A percentile compares a stretch with the other conserved stretches of the same genome.
Evolutionary conservation across 2,888 invertebrate species (phyloP).

Genomic region (Rhingia rostrata): DNA sequence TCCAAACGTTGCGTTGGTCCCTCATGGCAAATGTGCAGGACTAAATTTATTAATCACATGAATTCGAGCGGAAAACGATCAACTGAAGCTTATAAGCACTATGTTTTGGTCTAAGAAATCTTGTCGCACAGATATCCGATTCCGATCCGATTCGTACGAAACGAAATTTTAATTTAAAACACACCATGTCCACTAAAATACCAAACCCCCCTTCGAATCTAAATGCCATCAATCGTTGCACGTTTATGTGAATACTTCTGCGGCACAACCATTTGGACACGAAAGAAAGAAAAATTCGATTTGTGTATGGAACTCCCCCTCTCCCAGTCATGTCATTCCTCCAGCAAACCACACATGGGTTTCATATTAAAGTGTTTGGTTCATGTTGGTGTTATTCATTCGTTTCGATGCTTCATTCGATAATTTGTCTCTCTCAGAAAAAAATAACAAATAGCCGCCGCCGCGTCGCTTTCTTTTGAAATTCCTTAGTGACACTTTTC

Average conservation of each 20-base stretch:
- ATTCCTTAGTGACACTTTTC: constrained; percentile 65
- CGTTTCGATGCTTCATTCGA: constrained; percentile 68
- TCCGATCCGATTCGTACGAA: background rate
- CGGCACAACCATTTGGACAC: constrained; percentile 3
- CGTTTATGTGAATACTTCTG: background rate
- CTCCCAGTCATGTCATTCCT: background rate
- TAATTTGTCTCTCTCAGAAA: constrained; percentile 59
- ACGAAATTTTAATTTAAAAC: constrained; percentile 19
- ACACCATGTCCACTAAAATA: constrained; percentile 7
- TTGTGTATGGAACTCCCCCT: background rate
- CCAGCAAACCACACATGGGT: constrained; percentile 62
- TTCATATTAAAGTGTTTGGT: constrained; percentile 53
- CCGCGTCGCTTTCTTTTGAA: constrained; percentile 60
- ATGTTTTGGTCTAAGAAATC: no score
- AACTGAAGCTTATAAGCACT: no score
- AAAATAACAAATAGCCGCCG: constrained; percentile 24
- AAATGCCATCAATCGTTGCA: background rate
- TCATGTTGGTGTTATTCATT: constrained; percentile 68
- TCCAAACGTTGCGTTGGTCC: no score
- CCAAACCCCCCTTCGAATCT: constrained; percentile 2
- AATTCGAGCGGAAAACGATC: no score
- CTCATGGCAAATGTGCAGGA: no score
- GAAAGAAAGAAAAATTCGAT: background rate
- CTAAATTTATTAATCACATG: no score
- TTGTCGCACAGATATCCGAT: background rate